Conservation (phyloP, 2,113 vertebrate species). For the Glaucomys volans region DNA sequence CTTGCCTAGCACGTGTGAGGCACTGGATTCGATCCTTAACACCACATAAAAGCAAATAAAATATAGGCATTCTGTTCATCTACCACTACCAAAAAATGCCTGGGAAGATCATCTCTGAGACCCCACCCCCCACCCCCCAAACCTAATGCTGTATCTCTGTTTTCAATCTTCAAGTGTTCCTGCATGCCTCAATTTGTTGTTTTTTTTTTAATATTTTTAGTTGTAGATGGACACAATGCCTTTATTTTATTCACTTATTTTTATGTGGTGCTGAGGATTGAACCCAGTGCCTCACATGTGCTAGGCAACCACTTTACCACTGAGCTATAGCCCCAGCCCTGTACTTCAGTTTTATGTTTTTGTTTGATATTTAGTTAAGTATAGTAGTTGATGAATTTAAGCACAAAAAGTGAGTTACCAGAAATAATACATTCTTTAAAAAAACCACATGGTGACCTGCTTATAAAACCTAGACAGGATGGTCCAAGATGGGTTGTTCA, state of each 20-base stretch:
- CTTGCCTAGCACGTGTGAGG: too few species aligned
- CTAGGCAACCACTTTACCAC: too few species aligned
- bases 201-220: too few species aligned
- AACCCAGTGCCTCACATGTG: too few species aligned
- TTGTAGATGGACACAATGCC: too few species aligned
- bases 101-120: neutral
- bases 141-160: neutral
- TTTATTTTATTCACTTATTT: too few species aligned
- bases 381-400: slow-evolving; percentile 23
- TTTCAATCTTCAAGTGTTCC: neutral
- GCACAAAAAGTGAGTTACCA: slow-evolving; percentile 24
- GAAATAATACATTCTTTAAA: neutral
- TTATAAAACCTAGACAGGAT: neutral
- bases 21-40: too few species aligned
- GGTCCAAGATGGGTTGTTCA: neutral
- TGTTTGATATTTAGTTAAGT: slow-evolving; percentile 36
- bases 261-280: too few species aligned
- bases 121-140: rapidly evolving
- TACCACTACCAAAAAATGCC: neutral
- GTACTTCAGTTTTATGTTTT: slow-evolving; percentile 31
- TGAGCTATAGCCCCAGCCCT: too few species aligned
- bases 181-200: slow-evolving; percentile 2
- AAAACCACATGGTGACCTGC: neutral
- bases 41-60: too few species aligned
- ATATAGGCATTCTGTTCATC: too few species aligned